A percentile compares a stretch with the other conserved stretches of the same genome.
These are phyloP conservation scores for Cinara cedri DNA, from an alignment of 2,888 invertebrate species.

Conservation along the genomic window DNA sequence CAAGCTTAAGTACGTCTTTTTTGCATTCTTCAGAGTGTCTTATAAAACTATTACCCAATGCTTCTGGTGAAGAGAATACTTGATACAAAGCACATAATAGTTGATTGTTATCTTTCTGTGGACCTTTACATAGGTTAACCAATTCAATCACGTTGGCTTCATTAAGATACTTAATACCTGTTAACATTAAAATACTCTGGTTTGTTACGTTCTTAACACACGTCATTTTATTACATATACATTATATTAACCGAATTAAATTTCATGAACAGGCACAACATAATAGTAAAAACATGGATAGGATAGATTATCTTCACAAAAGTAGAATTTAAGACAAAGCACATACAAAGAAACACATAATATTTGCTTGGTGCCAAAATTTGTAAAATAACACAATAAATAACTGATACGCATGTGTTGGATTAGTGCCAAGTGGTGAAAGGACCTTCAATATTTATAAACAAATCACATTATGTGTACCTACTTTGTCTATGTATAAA, in stretches of 20 bases:
- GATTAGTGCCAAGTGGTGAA: constrained; percentile 46
- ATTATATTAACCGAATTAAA: constrained; percentile 27
- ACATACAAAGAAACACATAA: constrained; percentile 47
- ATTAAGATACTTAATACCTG: constrained; percentile 66
- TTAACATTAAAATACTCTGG: constrained; percentile 64
- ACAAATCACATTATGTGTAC: constrained; percentile 26
- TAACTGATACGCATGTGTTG: constrained; percentile 41
- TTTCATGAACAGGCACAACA: neutral
- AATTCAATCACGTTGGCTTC: constrained; percentile 78
- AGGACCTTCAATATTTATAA: constrained; percentile 54
- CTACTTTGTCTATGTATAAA: constrained; percentile 11
- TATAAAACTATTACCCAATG: constrained; percentile 77
- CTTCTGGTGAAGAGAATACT: constrained; percentile 74
- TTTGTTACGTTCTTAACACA: constrained; percentile 51
- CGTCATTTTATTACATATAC: constrained; percentile 18
- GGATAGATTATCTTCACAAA: constrained; percentile 35
- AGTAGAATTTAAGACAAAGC: constrained; percentile 46
- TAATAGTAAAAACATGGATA: constrained; percentile 28
- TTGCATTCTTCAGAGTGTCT: constrained; percentile 59
- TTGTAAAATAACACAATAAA: constrained; percentile 52
- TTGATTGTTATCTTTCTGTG: constrained; percentile 71
- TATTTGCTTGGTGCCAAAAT: constrained; percentile 49
- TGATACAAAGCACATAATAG: constrained; percentile 78
- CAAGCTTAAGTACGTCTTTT: constrained; percentile 57
- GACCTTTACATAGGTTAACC: constrained; percentile 69